Evolutionary conservation across 1,140 invertebrate species (phyloP).

Genomic region (Bombus cullumanus): DNA sequence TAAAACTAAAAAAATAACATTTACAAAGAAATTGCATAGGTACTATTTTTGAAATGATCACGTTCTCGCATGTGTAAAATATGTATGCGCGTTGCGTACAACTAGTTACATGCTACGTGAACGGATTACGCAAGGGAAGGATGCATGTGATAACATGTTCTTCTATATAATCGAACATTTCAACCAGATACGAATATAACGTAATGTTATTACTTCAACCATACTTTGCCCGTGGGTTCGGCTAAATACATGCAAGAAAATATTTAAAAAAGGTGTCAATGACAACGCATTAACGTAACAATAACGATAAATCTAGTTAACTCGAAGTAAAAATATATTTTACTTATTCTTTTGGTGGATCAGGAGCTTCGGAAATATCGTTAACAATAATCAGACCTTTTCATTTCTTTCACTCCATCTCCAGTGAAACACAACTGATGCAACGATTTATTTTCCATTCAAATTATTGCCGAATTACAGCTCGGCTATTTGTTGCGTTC

Average conservation of each 20-base stretch:
- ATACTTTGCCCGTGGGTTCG: not conserved
- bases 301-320: slow-evolving; percentile 2
- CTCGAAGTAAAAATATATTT: slow-evolving; percentile 28
- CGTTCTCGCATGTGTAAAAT: not conserved
- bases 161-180: not conserved
- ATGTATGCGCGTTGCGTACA: not conserved
- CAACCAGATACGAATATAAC: no score
- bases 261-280: not conserved
- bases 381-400: not conserved
- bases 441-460: not conserved
- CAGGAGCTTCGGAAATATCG: not conserved
- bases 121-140: not conserved
- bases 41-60: slow-evolving; percentile 1
- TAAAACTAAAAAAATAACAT: not conserved
- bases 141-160: not conserved
- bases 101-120: not conserved
- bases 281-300: not conserved
- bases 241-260: not conserved
- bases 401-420: not conserved
- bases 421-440: not conserved
- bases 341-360: slow-evolving; percentile 7
- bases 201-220: not conserved
- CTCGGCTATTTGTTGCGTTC: not conserved
- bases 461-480: slow-evolving; percentile 1
- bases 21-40: not conserved